Evolutionary conservation across 2,797 vertebrate genomes (phyloP), one percentile per base, ranked within the genome.

Genomic region (Microcaecilia unicolor): DNA sequence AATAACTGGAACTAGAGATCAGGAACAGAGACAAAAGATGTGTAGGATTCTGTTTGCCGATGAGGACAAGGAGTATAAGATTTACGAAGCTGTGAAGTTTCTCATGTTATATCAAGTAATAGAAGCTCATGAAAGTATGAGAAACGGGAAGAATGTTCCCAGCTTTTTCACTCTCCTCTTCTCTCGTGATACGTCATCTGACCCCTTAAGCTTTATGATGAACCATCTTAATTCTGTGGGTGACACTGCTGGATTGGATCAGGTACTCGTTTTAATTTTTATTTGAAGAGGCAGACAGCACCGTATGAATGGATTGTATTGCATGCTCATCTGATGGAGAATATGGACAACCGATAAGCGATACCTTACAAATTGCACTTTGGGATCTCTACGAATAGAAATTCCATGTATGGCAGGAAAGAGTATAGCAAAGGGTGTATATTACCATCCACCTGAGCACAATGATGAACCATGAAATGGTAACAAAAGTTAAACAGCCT

Each of bases 201-300:
- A 86, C 19, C 84, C 84, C 34, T 53, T 85, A 43, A 85, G 81
- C 60, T 87, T 84, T 56, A 85, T 87, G 83, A 76, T 87, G 66
- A 84, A 87, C 51, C 84, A 80, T 52, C 63, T 86, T 30, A 87
- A 85, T 18, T 47, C 52, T 13, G 34, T 85, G 24, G 84, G 84
- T 0, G 79, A 84, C 64, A 72, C 71, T 0, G 25, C 66, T 37
- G 76, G 73, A 17, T 43, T 85, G 11, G 81, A 84, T 27, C 75
- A 84, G 82, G 84, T 84, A 64, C 25, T 37, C 2, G 8, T 4
- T 2, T 3, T 25, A 39, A 29, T 18, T 2, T 10, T 1, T 28
- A 32, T 18, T 12, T 12, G 3, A 5, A 10, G 40, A 34, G 7
- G 20, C 12, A 19, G 3, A 31, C 9, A 37, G 7, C 15, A 2